Conservation (phyloP, 2,113 vertebrate species). For the Hemichromis elongatus region DNA sequence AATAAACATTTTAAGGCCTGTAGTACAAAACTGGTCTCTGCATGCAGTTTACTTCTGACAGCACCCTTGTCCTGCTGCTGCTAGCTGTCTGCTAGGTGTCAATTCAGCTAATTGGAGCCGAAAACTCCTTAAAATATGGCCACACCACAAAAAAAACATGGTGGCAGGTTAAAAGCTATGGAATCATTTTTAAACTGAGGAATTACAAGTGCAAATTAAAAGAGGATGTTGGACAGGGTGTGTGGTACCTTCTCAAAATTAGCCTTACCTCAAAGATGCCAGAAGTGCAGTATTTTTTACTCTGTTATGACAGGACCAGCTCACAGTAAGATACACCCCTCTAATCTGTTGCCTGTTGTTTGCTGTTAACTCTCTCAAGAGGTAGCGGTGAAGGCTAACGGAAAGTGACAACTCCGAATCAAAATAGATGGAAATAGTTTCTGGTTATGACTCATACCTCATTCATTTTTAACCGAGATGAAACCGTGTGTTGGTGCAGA, state of each 20-base stretch:
- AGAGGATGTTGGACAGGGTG: not conserved
- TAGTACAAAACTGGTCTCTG: not conserved
- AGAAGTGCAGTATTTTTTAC: not conserved
- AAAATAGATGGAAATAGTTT: slow-evolving; percentile 6
- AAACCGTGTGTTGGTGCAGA: not conserved
- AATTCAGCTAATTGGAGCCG: not conserved
- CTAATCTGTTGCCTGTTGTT: not conserved
- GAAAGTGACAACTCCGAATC: not conserved
- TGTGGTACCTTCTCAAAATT: not conserved
- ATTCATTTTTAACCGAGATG: slow-evolving; percentile 36
- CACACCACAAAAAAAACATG: not conserved
- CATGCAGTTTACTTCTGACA: not conserved
- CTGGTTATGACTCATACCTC: slow-evolving; percentile 7
- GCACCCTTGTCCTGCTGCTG: not conserved
- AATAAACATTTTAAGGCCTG: not conserved
- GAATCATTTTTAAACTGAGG: not conserved
- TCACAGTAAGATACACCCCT: not conserved
- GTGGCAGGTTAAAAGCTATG: not conserved
- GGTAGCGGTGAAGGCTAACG: not conserved
- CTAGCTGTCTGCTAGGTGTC: not conserved
- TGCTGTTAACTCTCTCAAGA: not conserved
- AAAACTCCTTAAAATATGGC: not conserved
- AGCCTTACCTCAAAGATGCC: not conserved
- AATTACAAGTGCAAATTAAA: not conserved
- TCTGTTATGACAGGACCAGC: not conserved